Evolutionary conservation across 2,113 vertebrate species (phyloP).

Genomic region (Solea solea): DNA sequence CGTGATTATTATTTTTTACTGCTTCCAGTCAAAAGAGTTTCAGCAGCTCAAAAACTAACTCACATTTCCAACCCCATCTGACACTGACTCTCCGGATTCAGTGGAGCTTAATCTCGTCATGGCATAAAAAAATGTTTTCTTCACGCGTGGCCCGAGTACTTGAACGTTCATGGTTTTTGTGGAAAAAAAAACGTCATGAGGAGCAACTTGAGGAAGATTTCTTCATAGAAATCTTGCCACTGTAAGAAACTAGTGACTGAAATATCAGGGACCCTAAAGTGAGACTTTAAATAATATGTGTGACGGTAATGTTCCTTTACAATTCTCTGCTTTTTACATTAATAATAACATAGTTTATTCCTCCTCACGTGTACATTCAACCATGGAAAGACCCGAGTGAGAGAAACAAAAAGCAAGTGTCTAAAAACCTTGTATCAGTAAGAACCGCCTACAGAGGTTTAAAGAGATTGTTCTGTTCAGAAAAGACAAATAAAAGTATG

Average conservation of each 20-base stretch:
- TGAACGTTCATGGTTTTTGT: too few species aligned
- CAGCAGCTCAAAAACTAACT: too few species aligned
- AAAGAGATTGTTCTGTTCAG: constrained; percentile 13
- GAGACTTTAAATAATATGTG: constrained; percentile 35
- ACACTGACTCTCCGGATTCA: too few species aligned
- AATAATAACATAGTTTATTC: constrained; percentile 9
- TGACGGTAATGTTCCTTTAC: constrained; percentile 42
- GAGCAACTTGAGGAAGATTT: constrained; percentile 60
- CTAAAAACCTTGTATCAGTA: constrained; percentile 22
- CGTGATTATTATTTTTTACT: too few species aligned
- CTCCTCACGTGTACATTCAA: constrained; percentile 72
- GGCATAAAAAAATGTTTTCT: too few species aligned
- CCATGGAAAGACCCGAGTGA: constrained; percentile 47
- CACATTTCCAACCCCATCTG: too few species aligned
- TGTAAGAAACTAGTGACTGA: constrained; percentile 41
- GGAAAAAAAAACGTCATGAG: neutral
- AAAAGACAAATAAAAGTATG: constrained; percentile 33
- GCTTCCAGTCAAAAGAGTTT: too few species aligned
- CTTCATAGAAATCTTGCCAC: constrained; percentile 28
- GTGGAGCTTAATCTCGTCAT: too few species aligned
- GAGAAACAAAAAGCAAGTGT: neutral
- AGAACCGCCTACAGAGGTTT: constrained; percentile 7
- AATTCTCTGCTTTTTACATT: constrained; percentile 50
- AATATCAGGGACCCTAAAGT: neutral
- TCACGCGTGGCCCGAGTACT: too few species aligned